Evolutionary conservation across 2,113 vertebrate species (phyloP).

Genomic region (Laterallus jamaicensis): DNA sequence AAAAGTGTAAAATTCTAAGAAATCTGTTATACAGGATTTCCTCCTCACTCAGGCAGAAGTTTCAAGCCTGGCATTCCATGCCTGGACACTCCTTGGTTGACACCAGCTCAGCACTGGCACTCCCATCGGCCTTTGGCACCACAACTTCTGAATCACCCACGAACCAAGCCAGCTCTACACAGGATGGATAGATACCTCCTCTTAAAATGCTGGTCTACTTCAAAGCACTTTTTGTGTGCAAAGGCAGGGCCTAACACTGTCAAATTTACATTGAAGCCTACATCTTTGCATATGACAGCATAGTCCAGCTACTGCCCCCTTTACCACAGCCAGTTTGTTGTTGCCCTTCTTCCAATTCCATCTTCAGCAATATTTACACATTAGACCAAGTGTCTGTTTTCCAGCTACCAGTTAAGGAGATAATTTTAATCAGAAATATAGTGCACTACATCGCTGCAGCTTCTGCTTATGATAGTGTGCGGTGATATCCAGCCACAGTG

Average conservation of each 20-base stretch:
- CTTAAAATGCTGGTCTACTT: neutral
- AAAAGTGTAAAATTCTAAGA: too few relatives aligned
- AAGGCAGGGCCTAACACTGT: neutral
- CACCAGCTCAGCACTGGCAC: neutral
- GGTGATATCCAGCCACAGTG: neutral
- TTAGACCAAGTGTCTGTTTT: neutral
- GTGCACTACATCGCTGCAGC: neutral
- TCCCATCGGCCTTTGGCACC: accelerated
- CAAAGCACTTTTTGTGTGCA: neutral
- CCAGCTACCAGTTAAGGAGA: neutral
- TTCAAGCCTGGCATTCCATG: neutral
- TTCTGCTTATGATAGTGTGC: neutral
- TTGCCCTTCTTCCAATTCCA: neutral
- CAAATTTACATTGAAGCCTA: neutral
- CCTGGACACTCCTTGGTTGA: neutral
- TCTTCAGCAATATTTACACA: neutral
- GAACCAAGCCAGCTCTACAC: neutral
- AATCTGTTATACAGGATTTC: neutral
- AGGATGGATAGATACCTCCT: neutral
- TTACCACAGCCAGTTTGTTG: neutral
- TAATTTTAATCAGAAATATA: neutral
- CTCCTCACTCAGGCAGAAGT: neutral
- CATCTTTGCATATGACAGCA: neutral
- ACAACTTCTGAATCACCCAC: neutral
- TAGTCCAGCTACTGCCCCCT: neutral